Evolutionary conservation across 2,888 invertebrate species (phyloP), one percentile per base, ranked within the genome.

Genomic region (Drosophila subquinaria): DNA sequence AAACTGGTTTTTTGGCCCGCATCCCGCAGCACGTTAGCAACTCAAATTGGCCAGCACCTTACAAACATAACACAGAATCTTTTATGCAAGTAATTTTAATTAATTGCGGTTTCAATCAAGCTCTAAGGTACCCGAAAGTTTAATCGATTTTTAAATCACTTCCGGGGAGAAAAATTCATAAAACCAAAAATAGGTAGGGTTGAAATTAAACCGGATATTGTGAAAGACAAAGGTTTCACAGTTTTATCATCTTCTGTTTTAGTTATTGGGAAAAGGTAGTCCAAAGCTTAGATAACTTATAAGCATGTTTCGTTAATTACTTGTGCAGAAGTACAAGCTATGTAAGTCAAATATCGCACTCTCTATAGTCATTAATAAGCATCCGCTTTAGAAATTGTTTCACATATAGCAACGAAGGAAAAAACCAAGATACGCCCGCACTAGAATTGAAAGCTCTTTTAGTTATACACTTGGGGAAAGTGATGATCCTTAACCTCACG

Each of bases 51-150:
- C 48, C 59, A 66, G 56, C 67, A 61, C 67, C 59, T 66, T 65
- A 65, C 70, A 70, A 73, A 79, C 66, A 73, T 71, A 36, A 33
- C 20, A 35, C 52, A 65, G 70, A 72, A 75, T 69, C 43, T 75
- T 82, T 81, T 76, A 45, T 79, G 88, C 81, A 81, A 82, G 85
- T 76, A 87, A 85, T 76, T 75, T 75, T 60, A 77, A 76, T 81
- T 83, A 90, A 86, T 83, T 43, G 57, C 56, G 33, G 47, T 73
- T 60, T 38, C 47, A 59, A 67, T 48, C 35, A 61, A 30, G 13
- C n/a, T 38, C 15, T 27, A 36, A 43, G 27, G 33, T 40, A 20
- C 13, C 45, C 27, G 8, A 13, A 47, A 57, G 36, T 57, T 57
- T 36, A 47, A 47, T 57, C 47, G 47, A 57, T 36, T 57, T 57